Evolutionary conservation across 2,888 invertebrate genomes (phyloP).

Genomic region (Schizaphis graminum): DNA sequence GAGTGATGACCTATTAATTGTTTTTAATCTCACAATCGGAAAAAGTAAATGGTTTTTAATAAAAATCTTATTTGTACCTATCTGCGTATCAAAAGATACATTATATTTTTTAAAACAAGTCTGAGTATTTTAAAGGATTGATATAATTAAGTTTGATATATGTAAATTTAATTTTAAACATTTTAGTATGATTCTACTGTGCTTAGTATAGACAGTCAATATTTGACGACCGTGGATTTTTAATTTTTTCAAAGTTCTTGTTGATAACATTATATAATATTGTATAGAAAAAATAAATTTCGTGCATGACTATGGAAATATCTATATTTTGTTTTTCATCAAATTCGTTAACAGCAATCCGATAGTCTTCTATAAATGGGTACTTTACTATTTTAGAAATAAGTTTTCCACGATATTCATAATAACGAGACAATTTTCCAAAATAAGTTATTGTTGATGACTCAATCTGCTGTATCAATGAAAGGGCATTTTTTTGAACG

Average conservation of each 20-base stretch:
- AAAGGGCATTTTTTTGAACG: background rate
- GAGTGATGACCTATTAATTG: too few relatives aligned
- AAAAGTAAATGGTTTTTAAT: background rate
- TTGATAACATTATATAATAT: constrained; percentile 97
- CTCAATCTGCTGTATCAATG: background rate
- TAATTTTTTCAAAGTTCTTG: constrained; percentile 98
- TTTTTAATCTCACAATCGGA: too few relatives aligned
- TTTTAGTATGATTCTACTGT: background rate
- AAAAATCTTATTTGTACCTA: background rate
- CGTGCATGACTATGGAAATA: constrained; percentile 92
- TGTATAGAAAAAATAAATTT: constrained; percentile 97
- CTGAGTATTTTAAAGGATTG: constrained; percentile 18
- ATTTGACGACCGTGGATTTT: constrained; percentile 94
- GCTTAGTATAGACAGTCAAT: constrained; percentile 85
- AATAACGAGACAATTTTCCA: background rate
- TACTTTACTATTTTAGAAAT: background rate
- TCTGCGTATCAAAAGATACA: background rate
- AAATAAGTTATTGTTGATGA: background rate
- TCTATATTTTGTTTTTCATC: constrained; percentile 98
- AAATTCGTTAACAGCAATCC: background rate
- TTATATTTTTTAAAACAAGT: background rate
- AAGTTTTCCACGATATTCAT: background rate
- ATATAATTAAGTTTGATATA: background rate
- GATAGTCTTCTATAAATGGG: background rate
- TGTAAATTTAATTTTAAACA: background rate